Percentiles rank a stretch among this genome's conserved stretches.
Conservation (phyloP, 2,113 vertebrate species). For the Varanus salvator region DNA sequence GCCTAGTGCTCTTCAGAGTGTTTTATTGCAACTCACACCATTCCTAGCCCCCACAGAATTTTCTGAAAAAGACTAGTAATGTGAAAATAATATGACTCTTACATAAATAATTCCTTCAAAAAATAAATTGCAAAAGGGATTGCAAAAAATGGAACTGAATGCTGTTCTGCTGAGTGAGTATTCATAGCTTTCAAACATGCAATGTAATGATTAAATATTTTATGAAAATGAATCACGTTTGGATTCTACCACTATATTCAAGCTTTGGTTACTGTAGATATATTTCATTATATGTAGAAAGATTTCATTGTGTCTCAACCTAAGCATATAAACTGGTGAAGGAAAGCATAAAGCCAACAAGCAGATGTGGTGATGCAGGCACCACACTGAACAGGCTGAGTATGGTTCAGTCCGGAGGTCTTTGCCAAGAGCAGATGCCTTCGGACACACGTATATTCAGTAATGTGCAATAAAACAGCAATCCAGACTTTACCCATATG, state of each 20-base stretch:
- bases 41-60: not conserved
- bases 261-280: not conserved
- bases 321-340: not conserved
- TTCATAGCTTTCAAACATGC: not conserved
- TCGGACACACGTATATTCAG: not conserved
- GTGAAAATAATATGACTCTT: not conserved
- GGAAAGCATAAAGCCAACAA: slow-evolving; percentile 10
- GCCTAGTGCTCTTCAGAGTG: too few species aligned
- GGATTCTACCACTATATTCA: not conserved
- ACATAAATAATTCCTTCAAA: too few species aligned
- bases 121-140: not conserved
- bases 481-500: not conserved
- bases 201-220: not conserved
- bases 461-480: slow-evolving; percentile 24
- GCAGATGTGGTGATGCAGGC: not conserved
- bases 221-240: slow-evolving; percentile 9
- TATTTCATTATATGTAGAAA: not conserved
- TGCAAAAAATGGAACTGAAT: not conserved
- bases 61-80: not conserved
- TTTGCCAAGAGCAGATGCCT: slow-evolving; percentile 23
- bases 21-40: too few species aligned
- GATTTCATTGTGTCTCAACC: not conserved
- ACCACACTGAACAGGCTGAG: not conserved
- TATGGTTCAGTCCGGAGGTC: not conserved
- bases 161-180: not conserved